These are phyloP conservation scores for Antigone vipio DNA, from an alignment of 2,113 vertebrate genomes.

Conservation along the genomic window DNA sequence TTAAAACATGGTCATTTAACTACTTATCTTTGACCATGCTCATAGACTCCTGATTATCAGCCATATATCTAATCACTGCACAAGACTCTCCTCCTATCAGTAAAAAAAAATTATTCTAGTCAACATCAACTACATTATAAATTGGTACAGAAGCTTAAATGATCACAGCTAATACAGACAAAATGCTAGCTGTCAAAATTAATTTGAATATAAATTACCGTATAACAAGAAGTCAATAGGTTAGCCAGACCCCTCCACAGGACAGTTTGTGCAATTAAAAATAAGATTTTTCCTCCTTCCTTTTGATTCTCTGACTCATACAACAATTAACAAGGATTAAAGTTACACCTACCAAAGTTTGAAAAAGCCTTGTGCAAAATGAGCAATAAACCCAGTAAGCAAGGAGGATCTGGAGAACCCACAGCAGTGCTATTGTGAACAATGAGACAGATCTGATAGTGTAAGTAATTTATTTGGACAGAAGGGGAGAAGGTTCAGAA, in stretches of 20 bases:
- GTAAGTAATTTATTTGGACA: conserved; percentile 52
- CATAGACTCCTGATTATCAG: background rate
- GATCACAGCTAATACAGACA: background rate
- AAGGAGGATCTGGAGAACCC: background rate
- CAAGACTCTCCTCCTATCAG: background rate
- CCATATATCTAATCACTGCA: background rate
- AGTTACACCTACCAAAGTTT: background rate
- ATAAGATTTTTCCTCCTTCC: background rate
- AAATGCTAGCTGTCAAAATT: conserved; percentile 19
- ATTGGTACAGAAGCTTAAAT: background rate
- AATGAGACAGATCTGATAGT: conserved; percentile 16
- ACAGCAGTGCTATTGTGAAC: background rate
- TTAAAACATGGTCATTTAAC: background rate
- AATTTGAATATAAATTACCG: conserved; percentile 6
- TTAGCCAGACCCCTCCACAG: background rate
- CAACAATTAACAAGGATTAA: background rate
- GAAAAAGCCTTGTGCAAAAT: background rate
- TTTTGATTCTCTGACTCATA: background rate
- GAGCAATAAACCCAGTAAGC: background rate
- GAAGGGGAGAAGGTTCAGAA: conserved; percentile 45
- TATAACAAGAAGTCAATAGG: background rate
- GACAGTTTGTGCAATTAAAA: conserved; percentile 1
- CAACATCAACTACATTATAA: background rate
- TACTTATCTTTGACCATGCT: background rate
- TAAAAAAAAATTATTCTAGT: background rate